phyloP scores from a whole-genome alignment of 2,113 vertebrate species.

The Istiophorus platypterus region DNA sequence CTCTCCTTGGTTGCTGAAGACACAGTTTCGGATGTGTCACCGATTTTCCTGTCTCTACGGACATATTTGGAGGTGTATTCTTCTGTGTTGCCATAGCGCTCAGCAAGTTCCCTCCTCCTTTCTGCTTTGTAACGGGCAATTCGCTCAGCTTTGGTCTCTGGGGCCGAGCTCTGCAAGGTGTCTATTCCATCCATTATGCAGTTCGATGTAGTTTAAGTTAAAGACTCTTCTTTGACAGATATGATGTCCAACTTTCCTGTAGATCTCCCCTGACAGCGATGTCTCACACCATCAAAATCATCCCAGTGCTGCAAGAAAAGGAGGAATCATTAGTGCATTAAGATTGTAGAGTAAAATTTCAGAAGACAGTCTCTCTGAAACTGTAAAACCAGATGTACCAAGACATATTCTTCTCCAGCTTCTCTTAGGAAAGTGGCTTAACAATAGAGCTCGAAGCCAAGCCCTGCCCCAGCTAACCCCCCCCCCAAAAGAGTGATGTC shows the following conservation, averaged over 20 bases:
- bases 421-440: conserved; percentile 47
- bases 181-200: conserved; percentile 77
- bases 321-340: conserved; percentile 43
- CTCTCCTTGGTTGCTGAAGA: conserved; percentile 51
- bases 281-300: conserved; percentile 67
- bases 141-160: conserved; percentile 85
- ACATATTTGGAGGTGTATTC: conserved; percentile 81
- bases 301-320: conserved; percentile 67
- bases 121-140: conserved; percentile 88
- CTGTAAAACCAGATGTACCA: conserved; percentile 25
- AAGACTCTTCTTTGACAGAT: conserved; percentile 16
- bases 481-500: conserved; percentile 67
- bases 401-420: conserved; percentile 4
- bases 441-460: conserved; percentile 40
- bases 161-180: conserved; percentile 77
- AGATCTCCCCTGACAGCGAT: conserved; percentile 33
- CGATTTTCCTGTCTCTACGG: conserved; percentile 73
- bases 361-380: conserved; percentile 37
- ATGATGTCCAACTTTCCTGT: conserved; percentile 6
- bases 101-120: conserved; percentile 82
- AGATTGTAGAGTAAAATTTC: conserved; percentile 30
- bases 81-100: conserved; percentile 82
- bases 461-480: conserved; percentile 41
- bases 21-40: conserved; percentile 35
- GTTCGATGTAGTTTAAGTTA: conserved; percentile 2